These are phyloP conservation scores for Pardosa pseudoannulata DNA, from an alignment of 2,888 invertebrate genomes.

Conservation along the genomic window DNA sequence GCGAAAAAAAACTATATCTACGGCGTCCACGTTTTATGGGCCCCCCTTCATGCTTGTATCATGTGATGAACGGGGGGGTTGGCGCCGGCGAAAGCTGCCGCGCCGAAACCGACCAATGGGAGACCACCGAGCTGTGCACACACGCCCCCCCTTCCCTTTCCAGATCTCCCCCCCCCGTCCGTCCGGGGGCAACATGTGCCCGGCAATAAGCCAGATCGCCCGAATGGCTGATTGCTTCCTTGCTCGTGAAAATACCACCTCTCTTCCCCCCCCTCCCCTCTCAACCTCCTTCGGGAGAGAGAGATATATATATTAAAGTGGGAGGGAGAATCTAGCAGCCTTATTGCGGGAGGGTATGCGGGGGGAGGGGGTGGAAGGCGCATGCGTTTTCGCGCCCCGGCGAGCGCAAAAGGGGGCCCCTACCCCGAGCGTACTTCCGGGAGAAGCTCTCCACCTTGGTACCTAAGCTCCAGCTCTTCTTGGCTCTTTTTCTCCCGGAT, in stretches of 20 bases:
- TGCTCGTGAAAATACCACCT: constrained; percentile 67
- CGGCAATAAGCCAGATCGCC: constrained; percentile 73
- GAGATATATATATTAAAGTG: neutral
- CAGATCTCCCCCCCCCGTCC: constrained; percentile 21
- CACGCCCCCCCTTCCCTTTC: neutral
- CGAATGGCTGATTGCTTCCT: constrained; percentile 70
- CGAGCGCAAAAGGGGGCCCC: no score
- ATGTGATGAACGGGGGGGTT: constrained; percentile 3
- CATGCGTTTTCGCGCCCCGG: no score
- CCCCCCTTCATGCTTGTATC: constrained; percentile 25
- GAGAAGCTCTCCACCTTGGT: no score
- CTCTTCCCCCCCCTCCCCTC: neutral
- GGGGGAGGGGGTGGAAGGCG: no score
- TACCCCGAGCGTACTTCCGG: no score
- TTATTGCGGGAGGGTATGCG: no score
- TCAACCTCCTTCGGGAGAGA: neutral
- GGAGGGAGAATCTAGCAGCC: neutral
- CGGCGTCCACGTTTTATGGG: constrained; percentile 65
- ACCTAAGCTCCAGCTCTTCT: no score
- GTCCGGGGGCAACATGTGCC: constrained; percentile 71
- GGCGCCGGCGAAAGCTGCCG: constrained; percentile 54
- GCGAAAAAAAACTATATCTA: neutral
- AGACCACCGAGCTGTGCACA: constrained; percentile 51
- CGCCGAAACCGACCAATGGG: constrained; percentile 49
- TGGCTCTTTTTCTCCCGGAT: no score